Conservation (phyloP, 2,888 invertebrate species). For the Mesorhabditis belari region DNA sequence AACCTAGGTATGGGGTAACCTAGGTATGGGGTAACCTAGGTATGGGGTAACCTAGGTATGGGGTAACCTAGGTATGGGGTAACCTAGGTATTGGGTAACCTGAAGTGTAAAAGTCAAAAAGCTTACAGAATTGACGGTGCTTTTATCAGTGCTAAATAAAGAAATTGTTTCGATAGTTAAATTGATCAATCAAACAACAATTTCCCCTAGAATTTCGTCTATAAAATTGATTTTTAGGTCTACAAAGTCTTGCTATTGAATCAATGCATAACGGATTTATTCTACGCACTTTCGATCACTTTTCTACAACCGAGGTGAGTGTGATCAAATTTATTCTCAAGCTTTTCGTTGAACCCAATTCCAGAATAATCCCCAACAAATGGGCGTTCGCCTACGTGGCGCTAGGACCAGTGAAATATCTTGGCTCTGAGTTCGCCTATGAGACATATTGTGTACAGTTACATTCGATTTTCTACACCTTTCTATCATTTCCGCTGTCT, state of each 20-base stretch:
- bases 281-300: conserved; percentile 17
- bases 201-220: too few relatives aligned
- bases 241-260: conserved; percentile 27
- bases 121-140: too few relatives aligned
- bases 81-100: too few relatives aligned
- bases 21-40: too few relatives aligned
- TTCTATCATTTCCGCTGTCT: conserved; percentile 33
- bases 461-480: conserved; percentile 35
- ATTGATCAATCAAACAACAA: too few relatives aligned
- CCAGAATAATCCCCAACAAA: conserved; percentile 36
- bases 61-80: too few relatives aligned
- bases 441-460: conserved; percentile 23
- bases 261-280: conserved; percentile 20
- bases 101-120: too few relatives aligned
- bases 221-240: conserved; percentile 6
- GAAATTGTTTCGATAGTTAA: too few relatives aligned
- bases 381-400: conserved; percentile 40
- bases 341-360: background rate
- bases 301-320: conserved; percentile 26
- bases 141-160: too few relatives aligned
- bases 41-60: too few relatives aligned
- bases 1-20: too few relatives aligned
- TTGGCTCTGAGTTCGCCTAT: conserved; percentile 9
- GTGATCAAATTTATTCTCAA: background rate
- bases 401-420: conserved; percentile 18